Evolutionary conservation across 2,888 invertebrate species (phyloP), one percentile per base, ranked within the genome.

Genomic region (Sesia bembeciformis): DNA sequence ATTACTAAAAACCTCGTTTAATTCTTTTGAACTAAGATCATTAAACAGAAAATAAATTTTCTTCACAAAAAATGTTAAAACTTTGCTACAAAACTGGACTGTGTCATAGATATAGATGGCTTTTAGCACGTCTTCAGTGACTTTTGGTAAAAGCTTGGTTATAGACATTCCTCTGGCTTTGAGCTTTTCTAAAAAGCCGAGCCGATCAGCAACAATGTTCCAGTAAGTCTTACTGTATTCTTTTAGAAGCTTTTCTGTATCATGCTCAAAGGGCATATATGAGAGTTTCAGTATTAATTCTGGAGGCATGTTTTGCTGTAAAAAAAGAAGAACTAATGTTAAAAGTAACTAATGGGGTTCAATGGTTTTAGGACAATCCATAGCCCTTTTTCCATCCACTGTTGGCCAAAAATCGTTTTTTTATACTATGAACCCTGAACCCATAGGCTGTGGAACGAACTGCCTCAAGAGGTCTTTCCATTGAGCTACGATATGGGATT

Each of bases 171-270:
- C 66, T 40, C 69, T 73, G 0, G 66, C 54, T 64, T 79, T 81
- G 0, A 85, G 60, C 55, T 66, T 79, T 40, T 84, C 86, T 0
- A 87, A 72, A 52, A 76, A 88, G 0, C 64, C 56, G 0, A 88
- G 58, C 42, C 86, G 61, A 51, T 88, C 87, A 0, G 69, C 76
- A 0, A 88, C 40, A 0, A 89, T 76, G 38, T 79, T 80, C 81
- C 85, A 86, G 57, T 88, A 89, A 0, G 84, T 86, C 57, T 85
- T 87, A 40, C 60, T 61, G 55, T 87, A 81, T 49, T 85, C 82
- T 0, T 61, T 64, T 0, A 84, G 61, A 0, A 84, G 60, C 3
- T 71, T 59, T 41, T 72, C 66, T 0, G 67, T 52, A 0, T 81
- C 77, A 0, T 63, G 59, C 58, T 87, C 81, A 8, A 87, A 87